phyloP scores from a whole-genome alignment of 2,888 invertebrate species.

The Blera fallax region DNA sequence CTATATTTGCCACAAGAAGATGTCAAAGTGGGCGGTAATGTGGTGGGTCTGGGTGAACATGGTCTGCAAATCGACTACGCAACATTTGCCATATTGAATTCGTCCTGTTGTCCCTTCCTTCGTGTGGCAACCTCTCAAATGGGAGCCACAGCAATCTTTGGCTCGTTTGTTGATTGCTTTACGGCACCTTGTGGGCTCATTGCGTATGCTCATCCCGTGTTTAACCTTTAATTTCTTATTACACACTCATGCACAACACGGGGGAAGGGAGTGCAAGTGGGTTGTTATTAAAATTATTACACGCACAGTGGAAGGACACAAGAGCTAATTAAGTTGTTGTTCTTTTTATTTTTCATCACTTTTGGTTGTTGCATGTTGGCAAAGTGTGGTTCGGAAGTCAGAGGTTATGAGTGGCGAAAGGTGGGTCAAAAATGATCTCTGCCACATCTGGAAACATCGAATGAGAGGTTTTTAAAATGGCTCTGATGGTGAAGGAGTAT shows the following conservation, averaged over 20 bases:
- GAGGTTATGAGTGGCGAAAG: background rate
- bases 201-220: conserved; percentile 75
- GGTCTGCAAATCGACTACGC: conserved; percentile 12
- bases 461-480: too few relatives aligned
- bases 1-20: conserved; percentile 31
- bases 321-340: conserved; percentile 30
- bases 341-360: background rate
- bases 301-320: background rate
- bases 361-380: conserved; percentile 8
- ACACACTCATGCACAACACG: background rate
- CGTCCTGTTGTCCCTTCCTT: background rate
- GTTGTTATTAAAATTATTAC: conserved; percentile 53
- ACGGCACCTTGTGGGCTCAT: conserved; percentile 78
- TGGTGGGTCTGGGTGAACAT: conserved; percentile 22
- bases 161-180: conserved; percentile 79
- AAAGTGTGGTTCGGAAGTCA: conserved; percentile 4
- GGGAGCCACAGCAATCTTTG: conserved; percentile 75
- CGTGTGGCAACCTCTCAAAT: background rate
- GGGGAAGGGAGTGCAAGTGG: conserved; percentile 15
- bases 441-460: too few relatives aligned
- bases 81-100: conserved; percentile 50
- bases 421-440: too few relatives aligned
- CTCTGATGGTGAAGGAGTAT: too few relatives aligned
- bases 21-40: conserved; percentile 35
- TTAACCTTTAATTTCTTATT: conserved; percentile 76